phyloP scores from a whole-genome alignment of 1,140 invertebrate species.

The Ostrea edulis region DNA sequence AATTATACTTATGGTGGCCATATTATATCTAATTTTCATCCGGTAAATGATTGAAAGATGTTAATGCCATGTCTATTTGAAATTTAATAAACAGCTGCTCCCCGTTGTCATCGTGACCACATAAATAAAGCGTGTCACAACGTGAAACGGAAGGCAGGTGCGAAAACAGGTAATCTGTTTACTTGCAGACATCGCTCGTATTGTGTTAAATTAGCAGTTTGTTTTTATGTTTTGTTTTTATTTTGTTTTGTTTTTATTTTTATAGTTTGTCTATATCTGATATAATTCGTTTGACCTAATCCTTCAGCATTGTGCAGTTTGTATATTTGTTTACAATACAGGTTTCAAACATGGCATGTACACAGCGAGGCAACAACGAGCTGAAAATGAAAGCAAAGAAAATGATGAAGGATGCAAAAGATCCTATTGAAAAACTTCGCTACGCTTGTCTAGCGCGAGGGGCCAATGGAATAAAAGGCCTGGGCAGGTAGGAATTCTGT shows the following conservation, averaged over 20 bases:
- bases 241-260: too few relatives aligned
- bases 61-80: neutral
- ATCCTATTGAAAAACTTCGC: constrained; percentile 91
- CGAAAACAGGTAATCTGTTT: constrained; percentile 15
- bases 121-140: constrained; percentile 25
- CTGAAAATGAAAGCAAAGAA: constrained; percentile 46
- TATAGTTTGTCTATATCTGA: too few relatives aligned
- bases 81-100: neutral
- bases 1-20: too few relatives aligned
- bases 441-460: constrained; percentile 91
- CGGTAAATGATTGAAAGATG: neutral
- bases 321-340: neutral
- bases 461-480: constrained; percentile 91
- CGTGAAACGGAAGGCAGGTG: constrained; percentile 21
- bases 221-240: too few relatives aligned
- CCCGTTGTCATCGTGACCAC: constrained; percentile 27
- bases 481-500: constrained; percentile 86
- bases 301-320: neutral
- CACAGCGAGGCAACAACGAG: constrained; percentile 44
- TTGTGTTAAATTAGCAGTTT: neutral
- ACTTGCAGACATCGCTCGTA: neutral
- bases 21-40: neutral
- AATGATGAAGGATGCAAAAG: constrained; percentile 81
- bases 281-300: too few relatives aligned
- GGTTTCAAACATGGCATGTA: constrained; percentile 46